Evolutionary conservation across 2,888 invertebrate species (phyloP).

Genomic region (Spicauda simplicius): DNA sequence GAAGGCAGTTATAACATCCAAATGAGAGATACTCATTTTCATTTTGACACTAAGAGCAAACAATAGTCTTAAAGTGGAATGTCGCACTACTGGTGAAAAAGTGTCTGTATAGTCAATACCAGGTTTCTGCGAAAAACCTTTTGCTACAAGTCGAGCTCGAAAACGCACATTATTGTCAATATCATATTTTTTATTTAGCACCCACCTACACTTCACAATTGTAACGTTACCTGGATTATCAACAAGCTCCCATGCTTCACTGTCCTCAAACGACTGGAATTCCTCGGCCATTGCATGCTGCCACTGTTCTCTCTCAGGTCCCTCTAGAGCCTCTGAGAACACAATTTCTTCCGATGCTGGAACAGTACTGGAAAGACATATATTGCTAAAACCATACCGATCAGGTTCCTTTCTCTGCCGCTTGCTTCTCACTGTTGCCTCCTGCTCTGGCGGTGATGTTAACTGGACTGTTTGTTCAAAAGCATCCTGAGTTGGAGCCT

Average conservation of each 20-base stretch:
- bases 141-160: conserved; percentile 29
- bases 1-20: too few relatives aligned
- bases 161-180: conserved; percentile 25
- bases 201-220: conserved; percentile 32
- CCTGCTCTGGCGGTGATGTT: too few relatives aligned
- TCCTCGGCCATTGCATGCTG: conserved; percentile 29
- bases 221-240: conserved; percentile 28
- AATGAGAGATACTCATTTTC: conserved; percentile 10
- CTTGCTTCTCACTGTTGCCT: too few relatives aligned
- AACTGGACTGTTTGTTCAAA: too few relatives aligned
- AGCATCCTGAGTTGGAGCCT: too few relatives aligned
- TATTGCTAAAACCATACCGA: not conserved
- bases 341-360: conserved; percentile 17
- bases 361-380: conserved; percentile 14
- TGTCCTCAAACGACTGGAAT: conserved; percentile 35
- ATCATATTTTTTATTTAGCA: conserved; percentile 32
- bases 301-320: conserved; percentile 33
- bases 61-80: conserved; percentile 36
- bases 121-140: too few relatives aligned
- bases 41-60: conserved; percentile 30
- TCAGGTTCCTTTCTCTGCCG: too few relatives aligned
- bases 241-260: conserved; percentile 34
- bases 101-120: conserved; percentile 30
- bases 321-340: conserved; percentile 28
- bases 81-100: not conserved